phyloP scores from a whole-genome alignment of 2,113 vertebrate genomes.

The Rynchops niger region DNA sequence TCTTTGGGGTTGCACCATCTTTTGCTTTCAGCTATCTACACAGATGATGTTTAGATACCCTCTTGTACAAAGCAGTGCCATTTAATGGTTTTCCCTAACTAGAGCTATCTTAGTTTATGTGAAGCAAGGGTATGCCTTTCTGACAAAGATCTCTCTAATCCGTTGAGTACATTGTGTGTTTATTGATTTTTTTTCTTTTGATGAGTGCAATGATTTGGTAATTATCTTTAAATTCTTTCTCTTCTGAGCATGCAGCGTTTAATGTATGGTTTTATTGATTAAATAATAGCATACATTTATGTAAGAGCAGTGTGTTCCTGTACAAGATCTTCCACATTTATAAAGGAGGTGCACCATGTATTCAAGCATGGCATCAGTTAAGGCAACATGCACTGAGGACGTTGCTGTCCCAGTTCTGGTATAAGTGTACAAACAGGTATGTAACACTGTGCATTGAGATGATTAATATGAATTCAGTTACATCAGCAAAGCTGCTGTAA shows the following conservation, averaged over 20 bases:
- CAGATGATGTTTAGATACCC: not conserved
- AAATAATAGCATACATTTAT: not conserved
- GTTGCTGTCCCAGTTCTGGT: not conserved
- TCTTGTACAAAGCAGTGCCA: not conserved
- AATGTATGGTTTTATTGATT: not conserved
- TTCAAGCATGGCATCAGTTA: not conserved
- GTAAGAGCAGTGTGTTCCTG: not conserved
- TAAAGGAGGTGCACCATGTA: not conserved
- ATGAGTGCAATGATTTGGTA: not conserved
- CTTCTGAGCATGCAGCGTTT: not conserved
- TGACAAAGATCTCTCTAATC: not conserved
- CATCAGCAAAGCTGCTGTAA: not conserved
- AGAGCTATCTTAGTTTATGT: not conserved
- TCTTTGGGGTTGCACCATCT: not conserved
- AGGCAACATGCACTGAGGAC: not conserved
- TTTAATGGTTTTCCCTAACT: not conserved
- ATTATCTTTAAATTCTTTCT: not conserved
- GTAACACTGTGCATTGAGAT: not conserved
- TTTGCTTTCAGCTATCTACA: not conserved
- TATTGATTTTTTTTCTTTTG: not conserved
- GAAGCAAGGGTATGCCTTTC: not conserved
- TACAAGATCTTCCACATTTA: not conserved
- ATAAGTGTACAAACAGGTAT: not conserved
- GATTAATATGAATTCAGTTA: not conserved
- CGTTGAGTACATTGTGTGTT: accelerated